These are phyloP conservation scores for Euschistus heros DNA, from an alignment of 1,140 invertebrate genomes.

Conservation along the genomic window DNA sequence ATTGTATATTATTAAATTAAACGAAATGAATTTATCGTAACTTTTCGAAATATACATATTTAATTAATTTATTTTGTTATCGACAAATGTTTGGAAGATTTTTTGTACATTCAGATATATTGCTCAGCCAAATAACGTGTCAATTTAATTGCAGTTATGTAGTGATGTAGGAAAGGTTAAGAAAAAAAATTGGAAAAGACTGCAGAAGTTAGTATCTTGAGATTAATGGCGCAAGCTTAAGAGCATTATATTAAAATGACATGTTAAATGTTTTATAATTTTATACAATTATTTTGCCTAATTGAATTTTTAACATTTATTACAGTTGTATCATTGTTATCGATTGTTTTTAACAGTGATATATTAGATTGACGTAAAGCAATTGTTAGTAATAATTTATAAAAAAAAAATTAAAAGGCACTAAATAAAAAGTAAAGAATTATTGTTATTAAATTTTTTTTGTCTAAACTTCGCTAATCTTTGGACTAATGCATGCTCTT, in stretches of 20 bases:
- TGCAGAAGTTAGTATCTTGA: neutral
- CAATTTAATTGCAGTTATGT: constrained; percentile 27
- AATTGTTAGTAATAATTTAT: neutral
- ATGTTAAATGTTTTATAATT: neutral
- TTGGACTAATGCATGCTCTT: constrained; percentile 10
- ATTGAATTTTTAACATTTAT: too few relatives aligned
- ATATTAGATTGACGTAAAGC: too few relatives aligned
- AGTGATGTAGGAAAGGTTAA: constrained; percentile 9
- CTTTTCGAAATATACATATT: constrained; percentile 21
- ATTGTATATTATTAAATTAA: constrained; percentile 21
- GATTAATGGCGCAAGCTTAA: neutral
- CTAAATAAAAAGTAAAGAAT: neutral
- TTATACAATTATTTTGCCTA: neutral
- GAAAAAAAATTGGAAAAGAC: constrained; percentile 1
- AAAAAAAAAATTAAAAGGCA: neutral
- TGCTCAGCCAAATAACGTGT: constrained; percentile 27
- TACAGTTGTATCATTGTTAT: too few relatives aligned
- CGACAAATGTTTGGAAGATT: constrained; percentile 16
- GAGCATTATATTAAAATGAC: neutral
- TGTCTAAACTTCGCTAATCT: neutral
- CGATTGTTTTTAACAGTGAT: too few relatives aligned
- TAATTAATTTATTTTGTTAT: constrained; percentile 26
- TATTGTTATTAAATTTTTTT: neutral
- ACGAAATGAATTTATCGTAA: constrained; percentile 18
- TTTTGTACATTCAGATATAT: constrained; percentile 23